Evolutionary conservation across 2,797 vertebrate genomes (phyloP).

Genomic region (Urosaurus nigricauda): DNA sequence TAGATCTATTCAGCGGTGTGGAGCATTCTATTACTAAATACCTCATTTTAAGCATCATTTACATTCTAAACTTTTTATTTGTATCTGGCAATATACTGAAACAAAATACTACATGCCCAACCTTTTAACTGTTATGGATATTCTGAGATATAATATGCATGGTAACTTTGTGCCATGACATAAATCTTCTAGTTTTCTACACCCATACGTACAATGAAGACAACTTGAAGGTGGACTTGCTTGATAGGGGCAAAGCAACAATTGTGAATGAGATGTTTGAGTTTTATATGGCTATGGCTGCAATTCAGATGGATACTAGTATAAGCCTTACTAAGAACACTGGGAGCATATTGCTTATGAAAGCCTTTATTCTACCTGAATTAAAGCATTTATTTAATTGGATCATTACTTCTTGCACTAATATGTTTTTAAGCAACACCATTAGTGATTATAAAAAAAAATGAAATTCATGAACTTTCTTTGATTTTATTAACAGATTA

Average conservation of each 20-base stretch:
- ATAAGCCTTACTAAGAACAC: too few species aligned
- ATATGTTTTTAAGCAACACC: not conserved
- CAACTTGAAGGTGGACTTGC: not conserved
- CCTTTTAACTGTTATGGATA: not conserved
- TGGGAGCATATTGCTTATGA: not conserved
- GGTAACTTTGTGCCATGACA: not conserved
- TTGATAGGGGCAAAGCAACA: not conserved
- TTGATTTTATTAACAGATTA: constrained; percentile 3
- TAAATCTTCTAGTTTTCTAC: too few species aligned
- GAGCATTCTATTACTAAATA: not conserved
- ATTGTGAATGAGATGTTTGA: not conserved
- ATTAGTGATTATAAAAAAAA: not conserved
- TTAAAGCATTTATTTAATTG: not conserved
- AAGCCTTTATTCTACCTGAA: not conserved
- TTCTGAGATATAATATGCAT: not conserved
- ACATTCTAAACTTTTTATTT: too few species aligned
- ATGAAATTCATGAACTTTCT: not conserved
- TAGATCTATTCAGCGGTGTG: not conserved
- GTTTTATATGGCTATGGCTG: too few species aligned
- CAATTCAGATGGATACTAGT: not conserved
- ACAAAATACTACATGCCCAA: not conserved
- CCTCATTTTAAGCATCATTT: not conserved
- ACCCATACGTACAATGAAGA: not conserved
- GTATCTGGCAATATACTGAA: not conserved
- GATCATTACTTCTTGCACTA: not conserved